phyloP scores from a whole-genome alignment of 2,888 invertebrate genomes.

The Mycalesis mineus region DNA sequence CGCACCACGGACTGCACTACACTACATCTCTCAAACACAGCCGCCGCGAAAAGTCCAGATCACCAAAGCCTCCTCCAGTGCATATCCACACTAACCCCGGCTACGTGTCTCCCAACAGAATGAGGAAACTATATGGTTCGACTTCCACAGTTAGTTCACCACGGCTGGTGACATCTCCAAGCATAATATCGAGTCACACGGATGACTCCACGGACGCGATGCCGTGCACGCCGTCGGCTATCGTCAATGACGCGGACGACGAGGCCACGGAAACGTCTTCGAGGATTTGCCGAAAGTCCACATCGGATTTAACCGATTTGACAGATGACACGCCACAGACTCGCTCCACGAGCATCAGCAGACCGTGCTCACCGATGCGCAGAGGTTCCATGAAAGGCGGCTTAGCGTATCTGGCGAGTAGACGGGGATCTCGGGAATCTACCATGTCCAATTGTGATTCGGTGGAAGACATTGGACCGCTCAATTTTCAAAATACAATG shows the following conservation, averaged over 20 bases:
- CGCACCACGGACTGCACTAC: slow-evolving; percentile 55
- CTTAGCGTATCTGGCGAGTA: slow-evolving; percentile 88
- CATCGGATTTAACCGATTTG: slow-evolving; percentile 84
- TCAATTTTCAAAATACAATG: slow-evolving; percentile 87
- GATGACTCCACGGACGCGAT: slow-evolving; percentile 67
- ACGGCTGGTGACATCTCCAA: slow-evolving; percentile 63
- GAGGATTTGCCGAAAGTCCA: slow-evolving; percentile 83
- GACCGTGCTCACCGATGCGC: slow-evolving; percentile 82
- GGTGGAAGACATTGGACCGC: slow-evolving; percentile 86
- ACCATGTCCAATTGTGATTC: slow-evolving; percentile 83
- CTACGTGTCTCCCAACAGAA: slow-evolving; percentile 75
- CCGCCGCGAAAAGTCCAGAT: slow-evolving; percentile 64
- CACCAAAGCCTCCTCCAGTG: slow-evolving; percentile 73
- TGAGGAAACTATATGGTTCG: slow-evolving; percentile 63
- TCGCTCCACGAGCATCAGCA: slow-evolving; percentile 79
- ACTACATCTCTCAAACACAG: slow-evolving; percentile 65
- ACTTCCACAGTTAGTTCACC: slow-evolving; percentile 69
- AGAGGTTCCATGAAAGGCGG: slow-evolving; percentile 84
- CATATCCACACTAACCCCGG: slow-evolving; percentile 81
- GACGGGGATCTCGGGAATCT: slow-evolving; percentile 89
- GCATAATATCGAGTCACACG: slow-evolving; percentile 72
- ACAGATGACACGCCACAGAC: slow-evolving; percentile 79
- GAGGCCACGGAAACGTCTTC: slow-evolving; percentile 68
- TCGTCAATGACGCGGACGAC: slow-evolving; percentile 64
- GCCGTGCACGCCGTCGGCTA: slow-evolving; percentile 62